Evolutionary conservation across 2,797 vertebrate genomes (phyloP).

Genomic region (Clarias fuscus): DNA sequence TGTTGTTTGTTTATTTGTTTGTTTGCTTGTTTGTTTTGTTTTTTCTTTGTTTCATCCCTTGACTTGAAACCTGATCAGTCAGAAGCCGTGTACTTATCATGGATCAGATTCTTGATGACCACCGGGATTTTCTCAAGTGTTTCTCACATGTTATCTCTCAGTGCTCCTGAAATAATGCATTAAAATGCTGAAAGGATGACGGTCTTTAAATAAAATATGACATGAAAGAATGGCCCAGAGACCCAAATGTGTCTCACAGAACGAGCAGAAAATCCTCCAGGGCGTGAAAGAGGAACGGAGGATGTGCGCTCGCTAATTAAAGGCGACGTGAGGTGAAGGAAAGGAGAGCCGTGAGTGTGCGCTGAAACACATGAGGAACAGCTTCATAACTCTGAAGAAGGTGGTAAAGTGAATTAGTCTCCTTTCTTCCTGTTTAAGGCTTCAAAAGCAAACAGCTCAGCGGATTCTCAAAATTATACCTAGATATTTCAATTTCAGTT

Average conservation of each 20-base stretch:
- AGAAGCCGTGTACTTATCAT: not conserved
- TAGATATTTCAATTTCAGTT: not conserved
- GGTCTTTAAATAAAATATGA: constrained; percentile 22
- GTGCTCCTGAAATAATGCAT: constrained; percentile 1
- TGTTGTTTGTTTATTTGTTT: not conserved
- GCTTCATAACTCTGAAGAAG: constrained; percentile 60
- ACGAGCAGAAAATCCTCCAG: not conserved
- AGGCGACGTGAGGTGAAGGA: constrained; percentile 23
- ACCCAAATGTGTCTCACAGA: constrained; percentile 3
- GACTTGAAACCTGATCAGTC: not conserved
- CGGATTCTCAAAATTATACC: not conserved
- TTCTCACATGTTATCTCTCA: not conserved
- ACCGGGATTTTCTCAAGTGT: not conserved
- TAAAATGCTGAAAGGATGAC: not conserved
- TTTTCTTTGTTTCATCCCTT: no score
- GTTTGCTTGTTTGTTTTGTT: not conserved
- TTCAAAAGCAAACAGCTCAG: not conserved
- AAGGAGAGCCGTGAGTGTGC: constrained; percentile 49
- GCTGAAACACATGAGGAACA: constrained; percentile 48
- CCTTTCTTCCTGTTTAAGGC: not conserved
- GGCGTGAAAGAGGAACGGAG: not conserved
- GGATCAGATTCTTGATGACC: not conserved
- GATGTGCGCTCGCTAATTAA: constrained; percentile 26
- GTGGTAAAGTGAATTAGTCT: constrained; percentile 64
- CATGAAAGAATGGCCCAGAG: constrained; percentile 1